These are phyloP conservation scores for Stegodyphus mimosarum DNA, from an alignment of 1,140 invertebrate species.

Conservation along the genomic window DNA sequence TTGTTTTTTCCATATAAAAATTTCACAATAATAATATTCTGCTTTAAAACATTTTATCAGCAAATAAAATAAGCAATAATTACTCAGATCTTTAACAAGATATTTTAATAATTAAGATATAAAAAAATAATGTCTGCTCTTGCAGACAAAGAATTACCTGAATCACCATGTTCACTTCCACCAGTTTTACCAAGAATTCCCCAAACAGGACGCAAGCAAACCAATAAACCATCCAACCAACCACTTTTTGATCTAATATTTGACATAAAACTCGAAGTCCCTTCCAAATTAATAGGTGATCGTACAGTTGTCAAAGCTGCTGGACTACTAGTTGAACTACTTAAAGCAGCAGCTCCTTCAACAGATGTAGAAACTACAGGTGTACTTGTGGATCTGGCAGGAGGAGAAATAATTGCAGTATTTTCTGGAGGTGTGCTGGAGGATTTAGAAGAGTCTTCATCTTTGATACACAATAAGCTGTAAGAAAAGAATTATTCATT, in stretches of 20 bases:
- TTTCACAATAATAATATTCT: too few species aligned
- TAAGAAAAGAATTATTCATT: not conserved
- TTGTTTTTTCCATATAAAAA: too few species aligned
- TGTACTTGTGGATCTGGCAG: constrained; percentile 38
- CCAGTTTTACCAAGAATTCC: constrained; percentile 84
- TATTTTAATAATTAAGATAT: too few species aligned
- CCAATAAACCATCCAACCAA: constrained; percentile 85
- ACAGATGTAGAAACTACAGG: constrained; percentile 23
- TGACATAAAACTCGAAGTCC: constrained; percentile 13
- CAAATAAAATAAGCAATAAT: too few species aligned
- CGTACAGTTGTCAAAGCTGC: constrained; percentile 23
- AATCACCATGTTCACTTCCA: constrained; percentile 76
- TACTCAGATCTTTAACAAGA: too few species aligned
- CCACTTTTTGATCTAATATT: constrained; percentile 63
- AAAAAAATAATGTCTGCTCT: not conserved
- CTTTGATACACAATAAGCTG: constrained; percentile 53
- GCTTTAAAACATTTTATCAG: too few species aligned
- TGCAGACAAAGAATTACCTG: constrained; percentile 63
- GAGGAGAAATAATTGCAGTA: constrained; percentile 12
- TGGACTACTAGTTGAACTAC: constrained; percentile 44
- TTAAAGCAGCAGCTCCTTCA: constrained; percentile 6
- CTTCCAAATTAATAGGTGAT: constrained; percentile 31
- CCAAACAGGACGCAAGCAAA: constrained; percentile 86
- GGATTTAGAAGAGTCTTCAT: constrained; percentile 30
- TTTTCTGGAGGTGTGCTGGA: constrained; percentile 22